phyloP scores from a whole-genome alignment of 1,140 invertebrate genomes.

The Pentalonia nigronervosa region DNA sequence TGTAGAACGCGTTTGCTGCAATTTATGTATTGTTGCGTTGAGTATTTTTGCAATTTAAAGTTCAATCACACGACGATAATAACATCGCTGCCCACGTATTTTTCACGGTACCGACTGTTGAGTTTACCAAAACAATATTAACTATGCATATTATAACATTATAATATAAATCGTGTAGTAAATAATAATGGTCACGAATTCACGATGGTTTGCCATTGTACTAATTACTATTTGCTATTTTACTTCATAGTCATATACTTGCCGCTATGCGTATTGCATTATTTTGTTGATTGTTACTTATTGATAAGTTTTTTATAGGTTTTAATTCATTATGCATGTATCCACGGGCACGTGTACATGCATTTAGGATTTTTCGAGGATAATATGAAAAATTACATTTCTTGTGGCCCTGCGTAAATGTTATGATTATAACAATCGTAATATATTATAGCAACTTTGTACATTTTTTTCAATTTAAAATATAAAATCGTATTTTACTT shows the following conservation, averaged over 20 bases:
- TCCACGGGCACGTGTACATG: no score
- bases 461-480: no score
- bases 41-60: not conserved
- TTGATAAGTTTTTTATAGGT: not conserved
- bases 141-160: not conserved
- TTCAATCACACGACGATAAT: not conserved
- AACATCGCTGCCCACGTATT: not conserved
- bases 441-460: no score
- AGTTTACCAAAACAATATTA: slow-evolving; percentile 7
- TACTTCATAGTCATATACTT: not conserved
- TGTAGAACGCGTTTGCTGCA: not conserved
- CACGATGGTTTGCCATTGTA: not conserved
- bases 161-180: not conserved
- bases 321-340: not conserved
- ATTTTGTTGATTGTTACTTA: not conserved
- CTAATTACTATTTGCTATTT: no score
- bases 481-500: no score
- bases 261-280: not conserved
- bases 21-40: not conserved
- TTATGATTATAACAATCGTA: not conserved
- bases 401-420: no score
- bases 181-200: not conserved
- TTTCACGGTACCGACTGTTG: not conserved
- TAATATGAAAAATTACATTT: no score
- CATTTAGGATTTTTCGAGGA: no score